Base-by-base conservation (phyloP, 1,140 invertebrate genomes). In the Philopotamus ludificatus region DNA sequence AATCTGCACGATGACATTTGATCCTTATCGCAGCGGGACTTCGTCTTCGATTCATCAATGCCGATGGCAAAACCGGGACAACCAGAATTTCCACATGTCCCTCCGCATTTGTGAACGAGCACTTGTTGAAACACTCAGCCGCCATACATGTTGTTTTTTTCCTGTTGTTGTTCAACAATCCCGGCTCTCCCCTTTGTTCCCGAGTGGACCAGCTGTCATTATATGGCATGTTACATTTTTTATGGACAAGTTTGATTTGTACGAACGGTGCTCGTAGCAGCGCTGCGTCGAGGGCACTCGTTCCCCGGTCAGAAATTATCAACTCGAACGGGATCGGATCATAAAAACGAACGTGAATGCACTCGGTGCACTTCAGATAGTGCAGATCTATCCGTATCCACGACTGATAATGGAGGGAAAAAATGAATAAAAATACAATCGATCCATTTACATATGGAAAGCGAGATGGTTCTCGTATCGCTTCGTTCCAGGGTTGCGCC, bases 191-290 rank as follows among this genome's bases (percentile, higher is more conserved):
- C 75, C 77, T 79, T 79, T 79, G 78, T 79, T 79, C 76, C 78
- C 76, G 79, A 81, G 79, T 81, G 79, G 77, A 77, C 79, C 79
- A 80, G 79, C 79, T 81, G 79, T 81, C 79, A 81, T 81, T 81
- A 80, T 81, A 76, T 76, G 77, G 77, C 76, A 81, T 80, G 79
- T 78, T 80, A 79, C 78, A 77, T 77, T 79, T 79, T 79, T 79
- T 79, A 79, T 80, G 75, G 77, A 77, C 78, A 58, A 64, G 67
- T 68, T 68, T 68, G 67, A 68, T 68, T 65, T 68, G 66, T 50
- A 28, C 62, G 39, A 34, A 4, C 22, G n/a, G n/a, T n/a, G 51
- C 58, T 39, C 22, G 49, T 12, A 44, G 16, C 8, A 21, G 42
- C 54, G 61, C 44, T 42, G 20, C 23, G 44, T 55, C 54, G 53